These are phyloP conservation scores for Zeugodacus cucurbitae DNA, from an alignment of 1,140 invertebrate genomes.

Conservation along the genomic window DNA sequence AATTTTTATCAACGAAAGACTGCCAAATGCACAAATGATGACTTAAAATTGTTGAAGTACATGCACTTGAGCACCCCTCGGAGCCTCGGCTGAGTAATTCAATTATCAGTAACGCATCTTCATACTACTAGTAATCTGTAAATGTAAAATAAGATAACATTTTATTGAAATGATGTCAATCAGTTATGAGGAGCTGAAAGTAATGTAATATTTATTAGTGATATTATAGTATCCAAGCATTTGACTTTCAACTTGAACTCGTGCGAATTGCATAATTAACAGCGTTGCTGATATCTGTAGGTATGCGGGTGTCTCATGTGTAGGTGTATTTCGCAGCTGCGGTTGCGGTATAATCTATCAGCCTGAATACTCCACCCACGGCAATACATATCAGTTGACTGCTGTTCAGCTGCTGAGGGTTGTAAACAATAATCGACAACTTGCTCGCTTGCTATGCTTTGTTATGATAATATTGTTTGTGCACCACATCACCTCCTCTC, in stretches of 20 bases:
- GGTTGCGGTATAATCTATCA: not conserved
- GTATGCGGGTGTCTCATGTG: not conserved
- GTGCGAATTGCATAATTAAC: slow-evolving; percentile 40
- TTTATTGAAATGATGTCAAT: not conserved
- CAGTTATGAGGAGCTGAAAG: not conserved
- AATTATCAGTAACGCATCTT: not conserved
- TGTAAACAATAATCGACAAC: not conserved
- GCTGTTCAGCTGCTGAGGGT: not conserved
- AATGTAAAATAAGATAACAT: not conserved
- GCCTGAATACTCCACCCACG: not conserved
- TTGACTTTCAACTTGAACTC: slow-evolving; percentile 64
- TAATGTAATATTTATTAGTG: not conserved
- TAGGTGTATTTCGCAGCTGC: not conserved
- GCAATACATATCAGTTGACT: not conserved
- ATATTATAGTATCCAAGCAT: slow-evolving; percentile 43
- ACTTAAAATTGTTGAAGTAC: not conserved
- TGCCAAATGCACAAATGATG: not conserved
- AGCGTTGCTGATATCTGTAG: not conserved
- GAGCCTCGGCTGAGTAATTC: not conserved
- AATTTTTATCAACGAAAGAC: not conserved
- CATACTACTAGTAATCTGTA: not conserved
- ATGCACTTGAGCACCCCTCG: not conserved
- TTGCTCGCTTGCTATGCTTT: too few relatives aligned
- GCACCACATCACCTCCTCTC: too few relatives aligned
- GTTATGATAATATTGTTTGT: too few relatives aligned